Percentiles rank a stretch among this genome's conserved stretches.
Evolutionary conservation across 2,797 vertebrate species (phyloP).

Genomic region (Echiichthys vipera): DNA sequence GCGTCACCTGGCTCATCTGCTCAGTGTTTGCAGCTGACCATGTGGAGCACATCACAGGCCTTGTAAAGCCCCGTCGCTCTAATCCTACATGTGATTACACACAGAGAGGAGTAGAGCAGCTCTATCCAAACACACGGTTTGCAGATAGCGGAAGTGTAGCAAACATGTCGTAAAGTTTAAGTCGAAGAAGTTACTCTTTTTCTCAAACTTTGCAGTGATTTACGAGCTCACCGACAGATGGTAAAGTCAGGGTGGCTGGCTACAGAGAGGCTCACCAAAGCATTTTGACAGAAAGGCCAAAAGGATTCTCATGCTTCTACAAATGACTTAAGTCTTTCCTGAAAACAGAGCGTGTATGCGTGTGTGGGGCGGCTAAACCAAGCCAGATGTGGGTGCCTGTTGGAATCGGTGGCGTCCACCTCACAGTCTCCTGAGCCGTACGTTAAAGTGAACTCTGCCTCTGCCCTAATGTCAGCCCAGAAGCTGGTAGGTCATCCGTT

Average conservation of each 20-base stretch:
- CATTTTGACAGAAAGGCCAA: constrained; percentile 46
- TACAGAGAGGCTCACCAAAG: constrained; percentile 42
- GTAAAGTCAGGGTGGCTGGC: constrained; percentile 45
- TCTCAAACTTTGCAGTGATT: constrained; percentile 35
- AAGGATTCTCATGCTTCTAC: constrained; percentile 50
- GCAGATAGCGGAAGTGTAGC: constrained; percentile 37
- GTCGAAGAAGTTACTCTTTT: constrained; percentile 16
- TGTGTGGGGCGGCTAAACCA: constrained; percentile 36
- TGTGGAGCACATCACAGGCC: constrained; percentile 37
- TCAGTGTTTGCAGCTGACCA: constrained; percentile 24
- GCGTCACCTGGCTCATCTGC: constrained; percentile 46
- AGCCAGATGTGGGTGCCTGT: constrained; percentile 70
- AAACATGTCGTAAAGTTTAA: constrained; percentile 47
- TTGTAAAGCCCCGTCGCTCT: constrained; percentile 20
- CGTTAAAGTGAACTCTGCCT: constrained; percentile 42
- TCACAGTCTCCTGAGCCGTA: constrained; percentile 18
- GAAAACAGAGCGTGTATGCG: constrained; percentile 23
- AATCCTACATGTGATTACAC: constrained; percentile 39
- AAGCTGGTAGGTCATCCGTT: constrained; percentile 51
- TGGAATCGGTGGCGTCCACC: constrained; percentile 47
- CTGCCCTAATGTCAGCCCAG: constrained; percentile 51
- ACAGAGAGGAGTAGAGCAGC: constrained; percentile 19
- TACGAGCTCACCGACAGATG: constrained; percentile 51
- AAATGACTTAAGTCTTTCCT: constrained; percentile 41
- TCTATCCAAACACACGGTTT: constrained; percentile 22